Evolutionary conservation across 2,797 vertebrate genomes (phyloP).

Genomic region (Pipistrellus nathusii): DNA sequence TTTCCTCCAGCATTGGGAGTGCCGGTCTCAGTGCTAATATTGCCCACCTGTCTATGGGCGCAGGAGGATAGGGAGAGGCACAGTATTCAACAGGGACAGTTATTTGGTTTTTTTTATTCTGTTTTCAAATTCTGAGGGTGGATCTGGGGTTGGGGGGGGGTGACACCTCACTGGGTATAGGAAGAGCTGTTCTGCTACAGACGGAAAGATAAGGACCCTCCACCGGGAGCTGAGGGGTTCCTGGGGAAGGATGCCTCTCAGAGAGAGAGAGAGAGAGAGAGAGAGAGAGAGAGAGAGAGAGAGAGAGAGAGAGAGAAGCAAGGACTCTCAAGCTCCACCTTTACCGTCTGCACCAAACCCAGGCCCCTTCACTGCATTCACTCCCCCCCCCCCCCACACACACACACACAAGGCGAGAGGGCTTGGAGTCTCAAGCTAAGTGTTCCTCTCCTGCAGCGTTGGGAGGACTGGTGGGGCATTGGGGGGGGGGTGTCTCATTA

Average conservation of each 20-base stretch:
- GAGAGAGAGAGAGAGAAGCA: too few relatives aligned
- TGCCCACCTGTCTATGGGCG: background rate
- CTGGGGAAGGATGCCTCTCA: rapidly evolving
- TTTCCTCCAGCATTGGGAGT: background rate
- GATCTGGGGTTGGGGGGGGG: background rate
- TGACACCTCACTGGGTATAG: background rate
- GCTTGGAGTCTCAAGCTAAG: background rate
- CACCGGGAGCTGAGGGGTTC: background rate
- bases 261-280: background rate
- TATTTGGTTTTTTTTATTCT: background rate
- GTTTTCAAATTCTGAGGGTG: background rate
- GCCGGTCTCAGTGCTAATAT: background rate
- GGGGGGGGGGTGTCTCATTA: background rate
- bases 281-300: too few relatives aligned
- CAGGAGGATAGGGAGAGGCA: background rate
- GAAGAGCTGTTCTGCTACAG: background rate
- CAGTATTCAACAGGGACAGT: background rate
- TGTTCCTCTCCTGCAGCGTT: background rate
- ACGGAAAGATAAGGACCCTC: background rate
- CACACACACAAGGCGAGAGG: background rate
- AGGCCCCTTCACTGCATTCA: background rate
- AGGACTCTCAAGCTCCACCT: background rate
- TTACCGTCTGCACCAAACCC: background rate
- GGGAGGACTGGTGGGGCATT: background rate
- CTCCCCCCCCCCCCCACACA: too few relatives aligned